Evolutionary conservation across 2,888 invertebrate genomes (phyloP).

Genomic region (Plebejus anna): DNA sequence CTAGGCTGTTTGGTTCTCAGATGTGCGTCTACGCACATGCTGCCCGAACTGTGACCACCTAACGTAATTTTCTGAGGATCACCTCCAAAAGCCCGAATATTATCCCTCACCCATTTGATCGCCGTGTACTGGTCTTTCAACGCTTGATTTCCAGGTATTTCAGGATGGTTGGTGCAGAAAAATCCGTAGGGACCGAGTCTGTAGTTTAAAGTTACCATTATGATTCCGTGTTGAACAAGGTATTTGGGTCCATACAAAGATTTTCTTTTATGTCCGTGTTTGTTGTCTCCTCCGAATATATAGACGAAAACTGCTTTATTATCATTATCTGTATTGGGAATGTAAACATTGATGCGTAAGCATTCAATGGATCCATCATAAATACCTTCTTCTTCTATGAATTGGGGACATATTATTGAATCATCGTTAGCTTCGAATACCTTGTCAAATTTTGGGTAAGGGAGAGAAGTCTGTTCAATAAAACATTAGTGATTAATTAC

Average conservation of each 20-base stretch:
- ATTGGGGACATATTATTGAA: slow-evolving; percentile 17
- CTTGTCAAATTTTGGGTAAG: slow-evolving; percentile 9
- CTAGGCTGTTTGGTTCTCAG: not conserved
- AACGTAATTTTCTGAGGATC: slow-evolving; percentile 37
- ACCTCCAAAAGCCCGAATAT: slow-evolving; percentile 44
- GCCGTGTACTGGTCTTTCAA: slow-evolving; percentile 45
- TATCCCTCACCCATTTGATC: slow-evolving; percentile 44
- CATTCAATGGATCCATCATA: slow-evolving; percentile 1
- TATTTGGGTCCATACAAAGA: slow-evolving; percentile 6
- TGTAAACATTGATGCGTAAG: slow-evolving; percentile 19
- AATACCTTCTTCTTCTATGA: too few relatives aligned
- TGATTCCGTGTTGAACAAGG: slow-evolving; percentile 36
- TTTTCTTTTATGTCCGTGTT: not conserved
- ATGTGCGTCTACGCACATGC: slow-evolving; percentile 22
- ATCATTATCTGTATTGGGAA: slow-evolving; percentile 13
- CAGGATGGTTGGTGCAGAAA: slow-evolving; percentile 48
- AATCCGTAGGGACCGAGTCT: slow-evolving; percentile 48
- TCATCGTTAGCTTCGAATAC: slow-evolving; percentile 12
- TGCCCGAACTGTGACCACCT: slow-evolving; percentile 23
- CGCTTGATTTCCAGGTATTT: slow-evolving; percentile 47
- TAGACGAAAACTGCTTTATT: slow-evolving; percentile 15
- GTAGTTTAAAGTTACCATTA: slow-evolving; percentile 54
- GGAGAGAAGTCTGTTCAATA: not conserved
- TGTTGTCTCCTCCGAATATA: slow-evolving; percentile 23
- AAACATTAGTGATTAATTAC: not conserved